phyloP scores from a whole-genome alignment of 2,888 invertebrate genomes.

The Coremacera marginata region DNA sequence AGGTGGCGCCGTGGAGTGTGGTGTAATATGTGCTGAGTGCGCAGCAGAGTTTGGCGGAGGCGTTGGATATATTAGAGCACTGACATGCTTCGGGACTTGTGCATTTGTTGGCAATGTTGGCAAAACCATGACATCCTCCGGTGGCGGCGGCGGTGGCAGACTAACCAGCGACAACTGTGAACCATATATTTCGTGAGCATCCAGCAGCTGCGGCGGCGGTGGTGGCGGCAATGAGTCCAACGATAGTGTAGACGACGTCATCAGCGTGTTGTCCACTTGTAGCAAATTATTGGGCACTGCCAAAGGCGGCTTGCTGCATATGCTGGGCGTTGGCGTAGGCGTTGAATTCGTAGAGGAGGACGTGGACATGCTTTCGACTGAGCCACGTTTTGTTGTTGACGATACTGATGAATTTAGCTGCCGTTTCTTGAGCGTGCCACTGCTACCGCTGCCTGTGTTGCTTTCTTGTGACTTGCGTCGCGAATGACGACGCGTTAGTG shows the following conservation, averaged over 20 bases:
- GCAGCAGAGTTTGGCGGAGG: neutral
- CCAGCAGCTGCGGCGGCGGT: conserved; percentile 60
- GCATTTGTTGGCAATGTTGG: neutral
- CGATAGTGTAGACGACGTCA: conserved; percentile 83
- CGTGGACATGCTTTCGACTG: conserved; percentile 63
- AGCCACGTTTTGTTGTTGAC: conserved; percentile 58
- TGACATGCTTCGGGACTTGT: neutral
- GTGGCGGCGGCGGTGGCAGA: conserved; percentile 78
- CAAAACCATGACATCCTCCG: conserved; percentile 57
- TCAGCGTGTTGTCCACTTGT: conserved; percentile 51
- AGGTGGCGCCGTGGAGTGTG: conserved; percentile 49
- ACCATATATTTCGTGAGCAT: conserved; percentile 70
- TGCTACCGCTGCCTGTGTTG: conserved; percentile 60
- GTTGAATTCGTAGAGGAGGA: conserved; percentile 67
- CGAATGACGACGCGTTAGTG: conserved; percentile 72
- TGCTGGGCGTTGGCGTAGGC: conserved; percentile 68
- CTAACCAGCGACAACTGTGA: conserved; percentile 79
- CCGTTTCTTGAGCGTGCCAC: conserved; percentile 67
- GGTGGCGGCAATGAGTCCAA: conserved; percentile 84
- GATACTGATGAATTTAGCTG: conserved; percentile 47
- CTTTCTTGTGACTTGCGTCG: conserved; percentile 70
- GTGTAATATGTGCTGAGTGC: conserved; percentile 22
- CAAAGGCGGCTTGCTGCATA: conserved; percentile 62
- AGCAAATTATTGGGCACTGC: conserved; percentile 38
- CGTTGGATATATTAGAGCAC: neutral